Base-by-base conservation (phyloP, 2,113 vertebrate genomes). In the Petrocephalus zakoni region DNA sequence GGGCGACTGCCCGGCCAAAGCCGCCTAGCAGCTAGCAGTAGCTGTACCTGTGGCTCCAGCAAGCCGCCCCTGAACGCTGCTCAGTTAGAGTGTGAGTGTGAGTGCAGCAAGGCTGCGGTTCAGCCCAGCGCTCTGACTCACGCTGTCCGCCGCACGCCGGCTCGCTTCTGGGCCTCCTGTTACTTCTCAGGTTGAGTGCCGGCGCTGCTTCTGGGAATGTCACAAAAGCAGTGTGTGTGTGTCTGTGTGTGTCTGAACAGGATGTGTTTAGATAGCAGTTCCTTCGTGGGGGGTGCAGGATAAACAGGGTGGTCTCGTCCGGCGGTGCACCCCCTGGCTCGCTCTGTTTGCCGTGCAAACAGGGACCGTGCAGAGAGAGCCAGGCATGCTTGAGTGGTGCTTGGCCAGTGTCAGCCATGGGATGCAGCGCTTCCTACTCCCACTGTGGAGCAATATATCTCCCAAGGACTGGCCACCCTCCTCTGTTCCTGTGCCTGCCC, bases 131-230 rank as follows among this genome's bases (percentile, higher is more conserved):
- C 61, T 68, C 61, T 68, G 61, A 29, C 61, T 68, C 61, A 29
- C 0, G 0, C 61, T 4, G 25, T 29, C 61, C 56, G 21, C 0
- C 7, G 1, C 22, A 5, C 0, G 22, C 1, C 46, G 2, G 46
- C 47, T 49, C 5, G 0, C 5, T 49, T 2, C 47, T 49, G 47
- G 47, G 47, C 47, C 47, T 8, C 47, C 47, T 49, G 47, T 42
- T 15, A 6, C 52, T 53, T 53, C 52, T 10, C 13, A 15, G 13
- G 52, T 15, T 6, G 52, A 53, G 52, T 15, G 8, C 52, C 6
- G 52, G 13, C 2, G 52, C 13, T 2, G 52, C 8, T 53, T 53
- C 52, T 53, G 52, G 13, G 52, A 15, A 53, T 15, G 1, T 53
- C 52, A 10, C 52, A 8, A 53, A 53, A 53, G 52, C 52, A 15